phyloP scores from a whole-genome alignment of 2,797 vertebrate species.

The Telmatherina bonti region DNA sequence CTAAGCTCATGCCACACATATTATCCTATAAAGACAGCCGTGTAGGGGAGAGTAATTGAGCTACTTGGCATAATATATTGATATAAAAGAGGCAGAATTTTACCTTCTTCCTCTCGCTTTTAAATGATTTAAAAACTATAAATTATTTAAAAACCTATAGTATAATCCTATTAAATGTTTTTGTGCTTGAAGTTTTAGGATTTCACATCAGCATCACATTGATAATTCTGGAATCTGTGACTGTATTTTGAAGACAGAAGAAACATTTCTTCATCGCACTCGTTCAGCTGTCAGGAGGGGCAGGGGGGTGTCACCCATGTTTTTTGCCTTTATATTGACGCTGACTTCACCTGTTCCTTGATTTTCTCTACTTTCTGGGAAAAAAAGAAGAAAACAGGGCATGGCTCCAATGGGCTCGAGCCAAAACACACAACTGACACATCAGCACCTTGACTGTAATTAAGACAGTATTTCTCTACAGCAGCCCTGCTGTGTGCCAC shows the following conservation, averaged over 20 bases:
- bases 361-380: conserved; percentile 8
- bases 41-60: conserved; percentile 74
- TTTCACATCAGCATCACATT: conserved; percentile 51
- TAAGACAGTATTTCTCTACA: conserved; percentile 44
- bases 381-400: conserved; percentile 8
- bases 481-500: conserved; percentile 13
- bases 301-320: conserved; percentile 64
- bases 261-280: conserved; percentile 40
- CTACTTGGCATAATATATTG: too few relatives aligned
- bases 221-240: conserved; percentile 49
- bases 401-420: background rate
- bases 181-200: conserved; percentile 56
- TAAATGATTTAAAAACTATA: conserved; percentile 40
- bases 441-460: conserved; percentile 45
- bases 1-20: conserved; percentile 54
- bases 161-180: conserved; percentile 55
- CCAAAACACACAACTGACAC: conserved; percentile 48
- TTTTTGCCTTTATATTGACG: conserved; percentile 53
- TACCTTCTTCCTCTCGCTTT: conserved; percentile 44
- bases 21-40: conserved; percentile 70
- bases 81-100: conserved; percentile 69
- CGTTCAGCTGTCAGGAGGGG: conserved; percentile 67
- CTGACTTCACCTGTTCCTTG: conserved; percentile 40
- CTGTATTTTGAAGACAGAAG: conserved; percentile 29
- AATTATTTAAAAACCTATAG: conserved; percentile 58